Evolutionary conservation across 2,797 vertebrate species (phyloP).

Genomic region (Periparus ater): DNA sequence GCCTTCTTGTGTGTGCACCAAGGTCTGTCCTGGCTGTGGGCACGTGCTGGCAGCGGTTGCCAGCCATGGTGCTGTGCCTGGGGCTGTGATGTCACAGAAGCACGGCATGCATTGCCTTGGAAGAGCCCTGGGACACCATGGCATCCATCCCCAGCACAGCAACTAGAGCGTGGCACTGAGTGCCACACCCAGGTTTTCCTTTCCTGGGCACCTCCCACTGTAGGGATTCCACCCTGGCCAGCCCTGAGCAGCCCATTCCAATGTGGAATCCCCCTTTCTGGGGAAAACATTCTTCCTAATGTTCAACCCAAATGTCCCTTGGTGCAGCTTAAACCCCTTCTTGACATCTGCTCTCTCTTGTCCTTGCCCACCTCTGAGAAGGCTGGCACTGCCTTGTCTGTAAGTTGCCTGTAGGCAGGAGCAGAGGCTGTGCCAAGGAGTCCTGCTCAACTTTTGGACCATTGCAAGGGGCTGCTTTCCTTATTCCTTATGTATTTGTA

Average conservation of each 20-base stretch:
- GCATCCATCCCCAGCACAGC: rapidly evolving
- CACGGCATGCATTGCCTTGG: rapidly evolving
- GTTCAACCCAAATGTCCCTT: rapidly evolving
- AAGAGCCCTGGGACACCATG: too few relatives aligned
- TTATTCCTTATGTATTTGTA: neutral
- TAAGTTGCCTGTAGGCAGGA: too few relatives aligned
- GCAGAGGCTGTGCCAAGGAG: too few relatives aligned
- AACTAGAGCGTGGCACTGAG: rapidly evolving
- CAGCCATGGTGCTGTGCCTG: rapidly evolving
- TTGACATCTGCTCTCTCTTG: neutral
- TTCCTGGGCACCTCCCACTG: neutral
- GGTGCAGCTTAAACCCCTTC: too few relatives aligned
- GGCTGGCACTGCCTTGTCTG: neutral
- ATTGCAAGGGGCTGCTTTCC: neutral
- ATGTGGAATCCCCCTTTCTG: rapidly evolving
- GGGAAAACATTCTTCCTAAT: neutral
- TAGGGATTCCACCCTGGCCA: rapidly evolving
- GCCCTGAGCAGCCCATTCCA: neutral
- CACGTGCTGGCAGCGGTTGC: rapidly evolving
- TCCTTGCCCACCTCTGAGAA: neutral
- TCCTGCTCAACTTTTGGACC: neutral
- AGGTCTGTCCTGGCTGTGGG: too few relatives aligned
- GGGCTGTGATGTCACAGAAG: neutral
- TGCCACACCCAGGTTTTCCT: rapidly evolving
- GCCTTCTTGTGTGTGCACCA: rapidly evolving